phyloP scores from a whole-genome alignment of 2,113 vertebrate species.

The Cebidichthys violaceus region DNA sequence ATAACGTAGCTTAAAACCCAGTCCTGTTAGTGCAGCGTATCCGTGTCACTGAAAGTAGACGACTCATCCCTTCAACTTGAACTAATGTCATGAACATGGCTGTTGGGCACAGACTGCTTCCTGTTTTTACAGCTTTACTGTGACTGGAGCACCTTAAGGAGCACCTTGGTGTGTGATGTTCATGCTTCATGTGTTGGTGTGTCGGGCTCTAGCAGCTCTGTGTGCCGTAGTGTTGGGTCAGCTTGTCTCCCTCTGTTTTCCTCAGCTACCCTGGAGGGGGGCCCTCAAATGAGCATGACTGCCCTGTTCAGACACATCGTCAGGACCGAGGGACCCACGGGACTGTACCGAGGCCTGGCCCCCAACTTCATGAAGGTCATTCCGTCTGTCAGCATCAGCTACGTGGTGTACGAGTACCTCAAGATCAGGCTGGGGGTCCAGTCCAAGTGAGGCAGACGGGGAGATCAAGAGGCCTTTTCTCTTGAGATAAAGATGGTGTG shows the following conservation, averaged over 20 bases:
- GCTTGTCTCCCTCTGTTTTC: not conserved
- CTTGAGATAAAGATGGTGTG: not conserved
- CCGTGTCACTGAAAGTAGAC: no score
- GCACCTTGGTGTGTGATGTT: not conserved
- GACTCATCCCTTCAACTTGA: no score
- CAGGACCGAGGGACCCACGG: conserved; percentile 90
- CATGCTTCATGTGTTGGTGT: not conserved
- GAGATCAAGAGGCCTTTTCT: not conserved
- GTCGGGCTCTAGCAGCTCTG: not conserved
- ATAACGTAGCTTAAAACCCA: no score
- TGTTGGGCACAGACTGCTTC: no score
- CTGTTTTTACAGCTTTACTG: not conserved
- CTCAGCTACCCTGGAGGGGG: conserved; percentile 88
- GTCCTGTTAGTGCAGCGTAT: no score
- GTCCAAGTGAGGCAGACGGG: conserved; percentile 86
- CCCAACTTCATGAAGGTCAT: conserved; percentile 99
- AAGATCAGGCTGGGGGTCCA: conserved; percentile 92
- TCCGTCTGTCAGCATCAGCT: conserved; percentile 98
- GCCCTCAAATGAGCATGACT: conserved; percentile 91
- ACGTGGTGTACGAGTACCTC: conserved; percentile 96
- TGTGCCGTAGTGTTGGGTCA: conserved; percentile 1
- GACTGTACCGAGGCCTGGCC: conserved; percentile 95
- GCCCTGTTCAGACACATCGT: conserved; percentile 94
- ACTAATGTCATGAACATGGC: no score
- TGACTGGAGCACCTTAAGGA: not conserved